Evolutionary conservation across 1,140 invertebrate species (phyloP), one percentile per base, ranked within the genome.

Genomic region (Paralvinella palmiformis): DNA sequence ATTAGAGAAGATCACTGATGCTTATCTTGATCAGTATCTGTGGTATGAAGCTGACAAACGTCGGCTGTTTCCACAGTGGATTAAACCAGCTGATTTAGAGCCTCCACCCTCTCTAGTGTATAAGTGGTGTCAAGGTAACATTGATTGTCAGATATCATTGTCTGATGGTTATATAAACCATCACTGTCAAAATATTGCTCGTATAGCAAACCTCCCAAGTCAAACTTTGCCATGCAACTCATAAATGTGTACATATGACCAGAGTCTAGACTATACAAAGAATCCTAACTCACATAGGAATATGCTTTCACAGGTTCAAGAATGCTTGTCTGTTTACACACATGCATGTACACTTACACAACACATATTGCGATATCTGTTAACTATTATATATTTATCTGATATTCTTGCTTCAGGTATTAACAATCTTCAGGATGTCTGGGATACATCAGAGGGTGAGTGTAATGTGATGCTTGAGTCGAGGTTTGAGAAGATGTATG

Each of bases 31-130:
- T 84, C 97, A 99, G 79, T 99, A 99, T 82, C 80, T 99, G 6
- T 99, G 96, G 96, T 99, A 99, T 79, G 97, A 99, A 82, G 95
- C 97, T 0, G 97, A 99, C 79, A 99, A 99, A 76, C 84, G 97
- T 29, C 81, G 94, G 31, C 82, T 99, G 3, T 96, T 99, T 72
- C 97, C 97, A 50, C 92, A 94, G 0, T 99, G 97, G 97, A 93
- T 99, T 2, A 99, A 99, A 80, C 96, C 97, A 0, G 92, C 92
- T 1, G 97, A 99, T 76, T 92, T 94, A 0, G 97, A 99, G 82
- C 97, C 97, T 0, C 96, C 96, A 5, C 97, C 97, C 45, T 80
- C 99, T 1, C 84, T 99, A 0, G 92, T 96, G 0, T 99, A 99
- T 80, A 99, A 99, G 78, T 99, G 96, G 95, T 99, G 97, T 82